Conservation (phyloP, 2,888 invertebrate species). For the Galerucella pusilla region DNA sequence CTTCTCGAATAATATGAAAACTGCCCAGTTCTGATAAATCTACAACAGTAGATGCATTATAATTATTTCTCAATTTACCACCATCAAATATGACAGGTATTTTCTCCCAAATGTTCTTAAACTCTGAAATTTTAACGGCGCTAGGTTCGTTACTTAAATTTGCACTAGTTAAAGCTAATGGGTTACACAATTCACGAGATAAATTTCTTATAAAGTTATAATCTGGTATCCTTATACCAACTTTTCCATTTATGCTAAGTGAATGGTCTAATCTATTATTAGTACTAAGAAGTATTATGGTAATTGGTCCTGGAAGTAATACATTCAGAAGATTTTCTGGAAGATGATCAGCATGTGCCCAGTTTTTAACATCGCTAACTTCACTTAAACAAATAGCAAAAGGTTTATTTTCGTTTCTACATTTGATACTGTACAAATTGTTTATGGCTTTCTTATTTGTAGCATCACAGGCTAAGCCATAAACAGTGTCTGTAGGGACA, state of each 20-base stretch:
- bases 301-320: conserved; percentile 95
- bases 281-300: conserved; percentile 85
- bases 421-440: conserved; percentile 88
- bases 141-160: conserved; percentile 87
- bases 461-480: conserved; percentile 91
- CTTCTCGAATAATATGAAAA: conserved; percentile 82
- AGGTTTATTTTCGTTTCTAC: conserved; percentile 78
- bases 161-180: conserved; percentile 95
- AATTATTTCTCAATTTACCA: conserved; percentile 74
- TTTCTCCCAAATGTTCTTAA: conserved; percentile 75
- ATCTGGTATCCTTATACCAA: conserved; percentile 93
- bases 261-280: conserved; percentile 75
- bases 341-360: conserved; percentile 81
- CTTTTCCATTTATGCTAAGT: conserved; percentile 76
- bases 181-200: conserved; percentile 73
- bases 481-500: conserved; percentile 97
- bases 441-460: conserved; percentile 81
- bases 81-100: conserved; percentile 89
- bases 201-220: conserved; percentile 81
- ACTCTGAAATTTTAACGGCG: conserved; percentile 83
- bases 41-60: conserved; percentile 92
- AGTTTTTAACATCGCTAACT: conserved; percentile 77
- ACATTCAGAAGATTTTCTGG: conserved; percentile 73
- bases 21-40: conserved; percentile 80
- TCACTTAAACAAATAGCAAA: conserved; percentile 91